Evolutionary conservation across 2,797 vertebrate genomes (phyloP).

Genomic region (Ctenosaura bakeri): DNA sequence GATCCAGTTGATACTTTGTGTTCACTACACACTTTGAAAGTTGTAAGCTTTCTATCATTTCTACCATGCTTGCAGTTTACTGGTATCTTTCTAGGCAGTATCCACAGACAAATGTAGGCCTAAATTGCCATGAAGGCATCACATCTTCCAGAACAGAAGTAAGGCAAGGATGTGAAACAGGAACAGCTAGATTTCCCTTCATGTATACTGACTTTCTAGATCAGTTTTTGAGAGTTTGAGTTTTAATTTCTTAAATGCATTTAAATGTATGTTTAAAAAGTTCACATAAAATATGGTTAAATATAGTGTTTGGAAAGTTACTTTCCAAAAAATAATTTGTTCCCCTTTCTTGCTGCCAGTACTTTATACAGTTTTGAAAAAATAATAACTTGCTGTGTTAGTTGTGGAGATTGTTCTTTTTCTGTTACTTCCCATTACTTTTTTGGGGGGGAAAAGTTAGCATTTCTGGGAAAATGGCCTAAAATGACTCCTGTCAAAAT

Average conservation of each 20-base stretch:
- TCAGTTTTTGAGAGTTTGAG: background rate
- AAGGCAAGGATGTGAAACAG: background rate
- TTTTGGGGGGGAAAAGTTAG: too few species aligned
- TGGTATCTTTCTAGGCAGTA: constrained; percentile 27
- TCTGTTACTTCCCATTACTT: too few species aligned
- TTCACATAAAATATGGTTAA: constrained; percentile 1
- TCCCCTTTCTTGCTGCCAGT: too few species aligned
- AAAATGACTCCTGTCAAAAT: too few species aligned
- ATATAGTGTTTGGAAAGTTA: too few species aligned
- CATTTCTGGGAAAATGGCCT: too few species aligned
- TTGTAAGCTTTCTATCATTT: constrained; percentile 8
- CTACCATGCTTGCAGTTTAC: constrained; percentile 22
- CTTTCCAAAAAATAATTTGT: too few species aligned
- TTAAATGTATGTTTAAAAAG: background rate
- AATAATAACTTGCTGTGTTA: too few species aligned
- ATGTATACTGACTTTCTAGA: background rate
- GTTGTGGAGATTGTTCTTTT: too few species aligned
- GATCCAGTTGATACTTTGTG: too few species aligned
- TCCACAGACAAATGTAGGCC: background rate
- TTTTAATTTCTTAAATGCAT: background rate
- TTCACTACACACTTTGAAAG: background rate
- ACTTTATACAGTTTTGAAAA: too few species aligned
- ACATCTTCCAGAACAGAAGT: constrained; percentile 6
- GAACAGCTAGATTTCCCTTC: background rate
- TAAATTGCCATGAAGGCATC: background rate